Conservation (phyloP, 2,888 invertebrate genomes). For the Helleia helle region DNA sequence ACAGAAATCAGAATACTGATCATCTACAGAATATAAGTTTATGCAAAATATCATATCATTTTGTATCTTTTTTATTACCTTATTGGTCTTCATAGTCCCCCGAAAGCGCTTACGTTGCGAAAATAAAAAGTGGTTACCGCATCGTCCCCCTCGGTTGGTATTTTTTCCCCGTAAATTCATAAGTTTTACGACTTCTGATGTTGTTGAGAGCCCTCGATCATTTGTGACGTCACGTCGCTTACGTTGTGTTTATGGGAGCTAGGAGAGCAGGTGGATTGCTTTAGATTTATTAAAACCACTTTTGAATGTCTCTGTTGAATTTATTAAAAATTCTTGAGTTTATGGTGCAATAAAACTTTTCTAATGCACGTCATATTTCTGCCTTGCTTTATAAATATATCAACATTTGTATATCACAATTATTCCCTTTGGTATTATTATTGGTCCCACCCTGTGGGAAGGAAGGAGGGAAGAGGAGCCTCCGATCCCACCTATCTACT, state of each 20-base stretch:
- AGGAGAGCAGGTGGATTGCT: slow-evolving; percentile 23
- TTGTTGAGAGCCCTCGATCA: slow-evolving; percentile 31
- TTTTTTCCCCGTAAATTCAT: slow-evolving; percentile 50
- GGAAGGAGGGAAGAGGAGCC: too few relatives aligned
- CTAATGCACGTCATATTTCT: background rate
- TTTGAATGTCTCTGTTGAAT: slow-evolving; percentile 9
- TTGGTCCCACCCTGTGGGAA: too few relatives aligned
- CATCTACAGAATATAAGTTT: background rate
- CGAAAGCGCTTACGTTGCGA: slow-evolving; percentile 4
- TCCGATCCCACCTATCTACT: too few relatives aligned
- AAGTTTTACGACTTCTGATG: slow-evolving; percentile 31
- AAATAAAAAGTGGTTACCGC: slow-evolving; percentile 15
- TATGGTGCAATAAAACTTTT: slow-evolving; percentile 11
- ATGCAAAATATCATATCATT: background rate
- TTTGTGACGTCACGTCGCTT: slow-evolving; percentile 33
- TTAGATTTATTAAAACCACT: slow-evolving; percentile 15
- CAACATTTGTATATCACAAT: too few relatives aligned
- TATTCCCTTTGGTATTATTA: too few relatives aligned
- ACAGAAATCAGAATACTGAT: too few relatives aligned
- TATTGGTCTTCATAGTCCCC: background rate
- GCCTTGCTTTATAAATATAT: too few relatives aligned
- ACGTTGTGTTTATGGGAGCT: slow-evolving; percentile 34
- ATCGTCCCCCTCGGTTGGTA: slow-evolving; percentile 28
- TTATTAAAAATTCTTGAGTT: slow-evolving; percentile 14
- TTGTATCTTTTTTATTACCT: background rate